Evolutionary conservation across 1,140 invertebrate species (phyloP).

Genomic region (Dreissena polymorpha): DNA sequence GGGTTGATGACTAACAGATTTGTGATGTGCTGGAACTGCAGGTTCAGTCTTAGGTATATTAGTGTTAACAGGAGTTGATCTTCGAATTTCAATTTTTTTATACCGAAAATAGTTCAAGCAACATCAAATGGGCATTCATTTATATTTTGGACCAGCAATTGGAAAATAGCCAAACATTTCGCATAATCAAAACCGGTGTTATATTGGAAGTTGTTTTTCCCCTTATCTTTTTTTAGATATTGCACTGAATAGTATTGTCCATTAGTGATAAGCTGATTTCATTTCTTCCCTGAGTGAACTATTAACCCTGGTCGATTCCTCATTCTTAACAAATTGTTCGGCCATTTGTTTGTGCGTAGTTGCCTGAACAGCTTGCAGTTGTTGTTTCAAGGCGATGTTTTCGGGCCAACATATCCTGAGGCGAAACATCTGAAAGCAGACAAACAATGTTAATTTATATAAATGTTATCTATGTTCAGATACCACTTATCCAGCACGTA

Average conservation of each 20-base stretch:
- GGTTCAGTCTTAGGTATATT: conserved; percentile 16
- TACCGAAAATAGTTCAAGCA: neutral
- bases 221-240: conserved; percentile 12
- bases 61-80: conserved; percentile 33
- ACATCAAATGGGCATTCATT: conserved; percentile 7
- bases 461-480: neutral
- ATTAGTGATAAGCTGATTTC: neutral
- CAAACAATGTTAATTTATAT: neutral
- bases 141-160: conserved; percentile 19
- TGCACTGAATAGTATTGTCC: neutral
- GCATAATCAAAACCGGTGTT: conserved; percentile 36
- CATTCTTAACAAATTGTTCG: neutral
- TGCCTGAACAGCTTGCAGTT: neutral
- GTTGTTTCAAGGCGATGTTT: neutral
- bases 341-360: neutral
- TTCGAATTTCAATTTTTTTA: conserved; percentile 5
- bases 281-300: neutral
- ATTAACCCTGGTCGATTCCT: no score
- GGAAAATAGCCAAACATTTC: conserved; percentile 28
- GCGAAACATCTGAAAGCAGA: neutral
- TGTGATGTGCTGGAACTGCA: conserved; percentile 37
- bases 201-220: conserved; percentile 23
- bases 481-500: conserved; percentile 18
- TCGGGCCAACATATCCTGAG: conserved; percentile 35
- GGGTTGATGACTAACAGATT: conserved; percentile 15